phyloP scores from a whole-genome alignment of 2,888 invertebrate genomes.

The Dusona sp. region DNA sequence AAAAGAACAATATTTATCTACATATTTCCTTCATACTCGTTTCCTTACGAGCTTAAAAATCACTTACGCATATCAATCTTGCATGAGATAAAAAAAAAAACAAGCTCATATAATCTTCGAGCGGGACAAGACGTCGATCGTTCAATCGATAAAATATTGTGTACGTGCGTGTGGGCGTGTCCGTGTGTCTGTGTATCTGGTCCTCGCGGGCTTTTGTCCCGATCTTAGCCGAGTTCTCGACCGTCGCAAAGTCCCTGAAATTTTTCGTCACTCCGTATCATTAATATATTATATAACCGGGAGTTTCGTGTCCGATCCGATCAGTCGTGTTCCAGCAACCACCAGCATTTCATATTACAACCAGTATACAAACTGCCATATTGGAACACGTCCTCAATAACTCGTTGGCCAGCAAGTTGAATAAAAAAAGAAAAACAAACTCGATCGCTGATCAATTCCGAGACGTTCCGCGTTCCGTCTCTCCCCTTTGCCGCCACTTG shows the following conservation, averaged over 20 bases:
- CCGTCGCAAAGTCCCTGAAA: conserved; percentile 1
- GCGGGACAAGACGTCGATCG: conserved; percentile 12
- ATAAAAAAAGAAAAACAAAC: not conserved
- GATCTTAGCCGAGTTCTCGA: conserved; percentile 2
- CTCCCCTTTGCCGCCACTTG: no score
- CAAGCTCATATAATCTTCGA: conserved; percentile 4
- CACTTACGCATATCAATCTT: not conserved
- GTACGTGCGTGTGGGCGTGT: not conserved
- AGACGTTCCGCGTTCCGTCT: not conserved
- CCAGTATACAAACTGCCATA: not conserved
- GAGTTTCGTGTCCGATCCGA: conserved; percentile 62
- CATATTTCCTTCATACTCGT: not conserved
- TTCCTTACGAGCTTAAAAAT: conserved; percentile 4
- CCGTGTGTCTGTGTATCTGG: conserved; percentile 9
- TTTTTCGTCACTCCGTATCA: conserved; percentile 53
- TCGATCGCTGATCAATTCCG: not conserved
- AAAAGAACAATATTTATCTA: not conserved
- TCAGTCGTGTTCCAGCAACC: conserved; percentile 63
- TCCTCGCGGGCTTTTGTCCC: conserved; percentile 12
- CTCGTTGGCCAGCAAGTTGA: conserved; percentile 35
- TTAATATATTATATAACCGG: conserved; percentile 68
- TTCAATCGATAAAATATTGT: conserved; percentile 4
- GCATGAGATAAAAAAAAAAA: conserved; percentile 22
- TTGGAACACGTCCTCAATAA: conserved; percentile 42
- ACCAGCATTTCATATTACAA: conserved; percentile 23